Conservation (phyloP, 64 coral and sea anemone species). For the Porites australiensis region DNA sequence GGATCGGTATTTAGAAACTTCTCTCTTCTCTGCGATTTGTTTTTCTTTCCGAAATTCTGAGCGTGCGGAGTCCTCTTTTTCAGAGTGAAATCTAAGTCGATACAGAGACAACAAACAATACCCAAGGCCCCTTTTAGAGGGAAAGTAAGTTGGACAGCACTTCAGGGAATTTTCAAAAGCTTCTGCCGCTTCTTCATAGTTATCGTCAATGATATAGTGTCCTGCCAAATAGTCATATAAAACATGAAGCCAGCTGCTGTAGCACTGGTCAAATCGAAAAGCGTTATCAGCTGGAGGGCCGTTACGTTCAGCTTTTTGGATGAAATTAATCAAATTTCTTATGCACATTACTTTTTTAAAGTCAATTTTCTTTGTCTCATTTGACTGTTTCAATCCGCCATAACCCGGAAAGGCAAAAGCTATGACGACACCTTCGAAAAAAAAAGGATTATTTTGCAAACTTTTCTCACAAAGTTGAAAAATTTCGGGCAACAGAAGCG, state of each 20-base stretch:
- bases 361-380: slow-evolving; percentile 3
- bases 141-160: too few species aligned
- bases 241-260: slow-evolving; percentile 79
- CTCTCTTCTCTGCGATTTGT: background rate
- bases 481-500: background rate
- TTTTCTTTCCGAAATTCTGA: too few species aligned
- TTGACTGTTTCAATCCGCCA: background rate
- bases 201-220: slow-evolving; percentile 24
- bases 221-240: slow-evolving; percentile 56
- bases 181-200: slow-evolving; percentile 35
- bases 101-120: too few species aligned
- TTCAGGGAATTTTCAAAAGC: too few species aligned
- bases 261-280: too few species aligned
- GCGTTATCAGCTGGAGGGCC: slow-evolving; percentile 41
- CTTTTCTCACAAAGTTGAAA: background rate
- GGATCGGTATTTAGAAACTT: background rate
- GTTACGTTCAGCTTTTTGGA: slow-evolving; percentile 66
- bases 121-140: too few species aligned
- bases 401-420: background rate
- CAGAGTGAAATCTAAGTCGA: too few species aligned
- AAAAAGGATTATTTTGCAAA: slow-evolving; percentile 17
- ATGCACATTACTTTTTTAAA: slow-evolving; percentile 16
- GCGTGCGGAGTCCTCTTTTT: too few species aligned
- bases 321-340: slow-evolving; percentile 73
- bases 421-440: slow-evolving; percentile 59